phyloP scores from a whole-genome alignment of 2,113 vertebrate genomes.

The Origma solitaria region DNA sequence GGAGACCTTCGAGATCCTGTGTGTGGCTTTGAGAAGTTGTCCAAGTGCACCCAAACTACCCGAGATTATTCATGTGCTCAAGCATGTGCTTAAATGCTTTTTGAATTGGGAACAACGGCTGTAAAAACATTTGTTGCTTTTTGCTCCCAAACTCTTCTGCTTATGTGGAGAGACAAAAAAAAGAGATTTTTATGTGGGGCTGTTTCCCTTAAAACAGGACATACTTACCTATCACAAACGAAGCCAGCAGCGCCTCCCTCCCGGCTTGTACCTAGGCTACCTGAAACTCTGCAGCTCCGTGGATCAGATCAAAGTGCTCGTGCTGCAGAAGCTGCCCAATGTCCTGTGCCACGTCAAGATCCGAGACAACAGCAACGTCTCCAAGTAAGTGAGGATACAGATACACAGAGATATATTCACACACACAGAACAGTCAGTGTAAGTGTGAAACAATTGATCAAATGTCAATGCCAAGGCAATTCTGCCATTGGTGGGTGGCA shows the following conservation, averaged over 20 bases:
- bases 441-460: not conserved
- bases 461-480: not conserved
- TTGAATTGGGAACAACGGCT: not conserved
- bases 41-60: not conserved
- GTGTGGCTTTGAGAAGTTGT: not conserved
- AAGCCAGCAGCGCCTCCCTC: constrained; percentile 83
- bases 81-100: not conserved
- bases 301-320: constrained; percentile 95
- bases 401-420: rapidly evolving
- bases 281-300: constrained; percentile 97
- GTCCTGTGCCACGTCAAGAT: constrained; percentile 89
- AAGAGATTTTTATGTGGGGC: not conserved
- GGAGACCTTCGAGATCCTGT: not conserved
- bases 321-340: constrained; percentile 87
- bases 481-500: not conserved
- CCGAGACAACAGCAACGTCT: constrained; percentile 89
- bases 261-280: constrained; percentile 91
- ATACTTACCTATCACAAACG: constrained; percentile 88
- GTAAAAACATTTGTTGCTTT: constrained; percentile 16
- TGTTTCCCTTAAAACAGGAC: constrained; percentile 74
- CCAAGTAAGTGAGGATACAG: constrained; percentile 72
- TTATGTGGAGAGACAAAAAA: not conserved
- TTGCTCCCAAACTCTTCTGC: not conserved
- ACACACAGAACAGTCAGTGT: not conserved
- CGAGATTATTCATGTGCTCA: not conserved